Base-by-base conservation (phyloP, 2,888 invertebrate species). In the Graphium colonna region DNA sequence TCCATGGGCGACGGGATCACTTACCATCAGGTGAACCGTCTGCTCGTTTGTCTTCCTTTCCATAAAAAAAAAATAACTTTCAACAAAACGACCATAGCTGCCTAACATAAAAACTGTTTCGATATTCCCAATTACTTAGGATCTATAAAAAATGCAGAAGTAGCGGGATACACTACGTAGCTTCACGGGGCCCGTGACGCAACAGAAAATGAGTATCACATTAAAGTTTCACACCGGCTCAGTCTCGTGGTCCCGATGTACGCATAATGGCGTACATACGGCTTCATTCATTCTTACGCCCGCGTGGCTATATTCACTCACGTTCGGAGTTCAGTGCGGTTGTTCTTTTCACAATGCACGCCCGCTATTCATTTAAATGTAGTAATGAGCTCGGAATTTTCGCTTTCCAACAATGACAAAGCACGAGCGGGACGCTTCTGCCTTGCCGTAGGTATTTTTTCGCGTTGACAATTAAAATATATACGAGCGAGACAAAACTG, bases 371-470 rank as follows among this genome's bases (percentile, higher is more conserved):
- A 58, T 58, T 48, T 58, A 58, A 58, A 58, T 56, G 49, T 56
- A 55, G 58, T 58, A 58, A 58, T 58, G 58, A 56, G 58, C 51
- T 48, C 48, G 51, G 53, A 50, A 53, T 56, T 52, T 58, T 58
- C 58, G 56, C 53, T 51, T 51, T 18, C 44, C 48, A 56, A 58
- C n/a, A n/a, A n/a, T 53, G 49, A 58, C 51, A 50, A 53, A 45
- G 51, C 55, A 56, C 48, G 51, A 33, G 31, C 18, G 28, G 42
- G 16, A n/a, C n/a, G n/a, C n/a, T n/a, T n/a, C n/a, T 17, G 15
- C 48, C 17, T 42, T 28, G 47, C 42, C 38, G 10, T 33, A 31
- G 43, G 28, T 53, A 18, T 53, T 42, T 53, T 46, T 43, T 47
- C 28, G 28, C 52, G 43, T 48, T 53, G 52, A 53, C 52, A 53